phyloP scores from a whole-genome alignment of 2,113 vertebrate species.

The Empidonax alnorum region DNA sequence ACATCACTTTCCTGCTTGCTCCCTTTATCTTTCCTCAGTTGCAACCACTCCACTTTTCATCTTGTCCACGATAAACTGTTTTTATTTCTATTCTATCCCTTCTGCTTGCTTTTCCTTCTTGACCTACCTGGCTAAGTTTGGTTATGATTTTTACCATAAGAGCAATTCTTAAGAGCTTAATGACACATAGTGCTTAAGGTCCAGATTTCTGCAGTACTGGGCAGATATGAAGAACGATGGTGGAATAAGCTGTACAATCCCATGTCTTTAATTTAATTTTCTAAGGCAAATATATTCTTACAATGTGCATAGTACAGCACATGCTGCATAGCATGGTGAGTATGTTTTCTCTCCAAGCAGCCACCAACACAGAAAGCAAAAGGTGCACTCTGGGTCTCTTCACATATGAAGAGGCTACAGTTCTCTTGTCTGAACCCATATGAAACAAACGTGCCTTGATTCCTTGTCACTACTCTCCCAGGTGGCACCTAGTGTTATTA shows the following conservation, averaged over 20 bases:
- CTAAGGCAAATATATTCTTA: not conserved
- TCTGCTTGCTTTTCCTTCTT: not conserved
- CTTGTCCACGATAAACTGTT: accelerated
- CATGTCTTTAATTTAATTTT: not conserved
- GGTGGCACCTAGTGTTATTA: not conserved
- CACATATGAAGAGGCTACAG: not conserved
- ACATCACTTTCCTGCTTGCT: not conserved
- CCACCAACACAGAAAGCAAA: not conserved
- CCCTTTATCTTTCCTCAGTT: not conserved
- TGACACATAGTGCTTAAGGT: not conserved
- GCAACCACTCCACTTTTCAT: not conserved
- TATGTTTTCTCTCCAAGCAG: not conserved
- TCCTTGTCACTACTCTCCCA: not conserved
- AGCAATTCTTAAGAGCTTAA: not conserved
- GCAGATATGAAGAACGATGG: not conserved
- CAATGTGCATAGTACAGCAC: not conserved
- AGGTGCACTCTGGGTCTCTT: not conserved
- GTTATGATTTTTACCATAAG: not conserved
- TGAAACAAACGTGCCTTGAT: not conserved
- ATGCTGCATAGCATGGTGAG: not conserved
- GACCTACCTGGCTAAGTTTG: not conserved
- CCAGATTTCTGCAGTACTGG: not conserved
- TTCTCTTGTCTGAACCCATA: not conserved
- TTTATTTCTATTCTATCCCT: not conserved
- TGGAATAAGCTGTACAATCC: not conserved